These are phyloP conservation scores for Rhaphigaster nebulosa DNA, from an alignment of 2,888 invertebrate species.

Conservation along the genomic window DNA sequence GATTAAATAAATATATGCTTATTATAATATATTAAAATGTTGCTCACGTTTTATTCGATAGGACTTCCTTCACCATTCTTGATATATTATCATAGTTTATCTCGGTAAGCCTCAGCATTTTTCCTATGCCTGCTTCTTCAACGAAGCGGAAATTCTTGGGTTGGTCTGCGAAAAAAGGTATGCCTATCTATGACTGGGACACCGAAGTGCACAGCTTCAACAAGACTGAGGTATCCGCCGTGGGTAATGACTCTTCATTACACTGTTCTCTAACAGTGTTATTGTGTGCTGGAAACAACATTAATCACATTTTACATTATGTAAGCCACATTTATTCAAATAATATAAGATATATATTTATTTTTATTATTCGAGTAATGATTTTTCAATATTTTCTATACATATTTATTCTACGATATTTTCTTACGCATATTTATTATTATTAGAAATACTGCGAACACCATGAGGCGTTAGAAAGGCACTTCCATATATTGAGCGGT, in stretches of 20 bases:
- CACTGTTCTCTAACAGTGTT: slow-evolving; percentile 62
- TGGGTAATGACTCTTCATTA: slow-evolving; percentile 65
- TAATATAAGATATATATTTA: too few species aligned
- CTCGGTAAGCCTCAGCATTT: neutral
- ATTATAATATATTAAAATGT: neutral
- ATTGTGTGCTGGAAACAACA: slow-evolving; percentile 63
- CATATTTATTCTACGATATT: too few species aligned
- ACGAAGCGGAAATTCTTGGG: slow-evolving; percentile 60
- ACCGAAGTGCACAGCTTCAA: slow-evolving; percentile 63
- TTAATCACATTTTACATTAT: too few species aligned
- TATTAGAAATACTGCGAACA: too few species aligned
- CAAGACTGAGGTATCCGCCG: slow-evolving; percentile 64
- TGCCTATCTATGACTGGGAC: slow-evolving; percentile 64
- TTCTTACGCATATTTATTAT: too few species aligned
- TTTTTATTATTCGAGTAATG: too few species aligned
- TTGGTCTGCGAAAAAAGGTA: slow-evolving; percentile 64
- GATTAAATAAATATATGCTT: neutral
- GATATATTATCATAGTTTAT: neutral
- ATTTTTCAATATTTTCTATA: too few species aligned
- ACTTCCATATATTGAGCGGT: too few species aligned
- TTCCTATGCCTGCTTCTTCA: neutral
- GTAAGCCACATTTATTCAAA: too few species aligned
- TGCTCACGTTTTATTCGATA: neutral
- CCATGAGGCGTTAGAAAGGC: too few species aligned
- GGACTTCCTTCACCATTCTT: neutral